Evolutionary conservation across 1,140 invertebrate species (phyloP).

Genomic region (Zophobas atratus): DNA sequence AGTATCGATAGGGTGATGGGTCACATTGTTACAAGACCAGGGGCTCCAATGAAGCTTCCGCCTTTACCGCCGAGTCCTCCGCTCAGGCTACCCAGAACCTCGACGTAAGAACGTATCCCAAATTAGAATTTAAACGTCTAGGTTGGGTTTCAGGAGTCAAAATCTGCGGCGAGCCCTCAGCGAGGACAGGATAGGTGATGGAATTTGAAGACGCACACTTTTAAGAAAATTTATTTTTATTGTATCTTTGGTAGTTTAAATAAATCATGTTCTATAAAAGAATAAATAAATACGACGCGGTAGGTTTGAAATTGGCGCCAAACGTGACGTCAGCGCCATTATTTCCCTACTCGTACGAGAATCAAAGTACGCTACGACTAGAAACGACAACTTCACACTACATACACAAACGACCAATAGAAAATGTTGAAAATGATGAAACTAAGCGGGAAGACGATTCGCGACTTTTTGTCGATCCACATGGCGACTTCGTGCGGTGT

Average conservation of each 20-base stretch:
- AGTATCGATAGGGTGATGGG: constrained; percentile 66
- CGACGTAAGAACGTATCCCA: constrained; percentile 1
- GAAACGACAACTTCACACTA: neutral
- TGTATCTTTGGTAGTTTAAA: constrained; percentile 36
- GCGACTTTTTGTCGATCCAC: constrained; percentile 87
- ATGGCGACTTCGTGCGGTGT: constrained; percentile 89
- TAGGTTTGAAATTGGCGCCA: too few relatives aligned
- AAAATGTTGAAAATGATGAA: constrained; percentile 88
- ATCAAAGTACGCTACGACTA: too few relatives aligned
- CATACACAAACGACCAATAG: constrained; percentile 86
- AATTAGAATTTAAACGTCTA: neutral
- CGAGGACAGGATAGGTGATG: constrained; percentile 46
- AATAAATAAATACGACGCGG: constrained; percentile 8
- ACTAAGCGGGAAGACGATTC: constrained; percentile 82
- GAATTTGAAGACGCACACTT: constrained; percentile 27
- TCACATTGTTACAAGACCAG: constrained; percentile 62
- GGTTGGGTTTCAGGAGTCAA: neutral
- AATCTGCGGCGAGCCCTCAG: constrained; percentile 51
- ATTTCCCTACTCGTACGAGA: too few relatives aligned
- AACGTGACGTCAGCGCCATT: too few relatives aligned
- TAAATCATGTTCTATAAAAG: constrained; percentile 36
- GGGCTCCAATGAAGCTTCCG: constrained; percentile 60
- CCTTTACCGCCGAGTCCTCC: constrained; percentile 65
- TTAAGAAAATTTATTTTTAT: constrained; percentile 37
- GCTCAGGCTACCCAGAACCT: constrained; percentile 13